A percentile compares a stretch with the other conserved stretches of the same genome.
Conservation (phyloP, 1,140 invertebrate genomes). For the Physella acuta region DNA sequence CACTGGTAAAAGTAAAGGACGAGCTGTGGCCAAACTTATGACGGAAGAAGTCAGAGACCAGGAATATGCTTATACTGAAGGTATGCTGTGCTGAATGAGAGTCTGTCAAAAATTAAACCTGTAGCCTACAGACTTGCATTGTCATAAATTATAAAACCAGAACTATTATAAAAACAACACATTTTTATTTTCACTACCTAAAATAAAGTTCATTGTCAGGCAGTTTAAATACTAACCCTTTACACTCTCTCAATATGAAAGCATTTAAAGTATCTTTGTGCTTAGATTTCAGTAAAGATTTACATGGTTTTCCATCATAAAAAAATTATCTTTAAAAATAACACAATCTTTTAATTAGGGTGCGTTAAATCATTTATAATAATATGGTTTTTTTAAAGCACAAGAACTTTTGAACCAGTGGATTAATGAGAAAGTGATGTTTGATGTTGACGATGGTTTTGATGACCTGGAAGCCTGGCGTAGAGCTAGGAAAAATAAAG, state of each 20-base stretch:
- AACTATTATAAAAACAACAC: no score
- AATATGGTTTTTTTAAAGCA: slow-evolving; percentile 24
- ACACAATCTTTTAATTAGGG: not conserved
- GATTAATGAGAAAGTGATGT: slow-evolving; percentile 40
- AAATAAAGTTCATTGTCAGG: not conserved
- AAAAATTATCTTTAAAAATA: not conserved
- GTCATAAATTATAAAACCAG: no score
- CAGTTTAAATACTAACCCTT: not conserved
- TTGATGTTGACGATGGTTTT: slow-evolving; percentile 23
- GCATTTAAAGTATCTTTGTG: not conserved
- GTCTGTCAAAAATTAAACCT: no score
- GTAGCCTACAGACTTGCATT: no score
- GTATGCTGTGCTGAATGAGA: slow-evolving; percentile 13
- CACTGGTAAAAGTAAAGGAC: slow-evolving; percentile 17
- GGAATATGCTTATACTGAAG: slow-evolving; percentile 39
- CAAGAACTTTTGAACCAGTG: slow-evolving; percentile 44
- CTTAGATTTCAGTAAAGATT: not conserved
- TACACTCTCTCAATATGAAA: not conserved
- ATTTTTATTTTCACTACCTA: no score
- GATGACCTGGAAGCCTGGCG: slow-evolving; percentile 28
- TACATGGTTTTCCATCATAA: not conserved
- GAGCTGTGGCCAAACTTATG: slow-evolving; percentile 4
- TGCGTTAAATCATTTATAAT: not conserved
- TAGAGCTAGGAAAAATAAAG: slow-evolving; percentile 2
- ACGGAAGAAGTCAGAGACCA: slow-evolving; percentile 25